These are phyloP conservation scores for Phyllostomus hastatus DNA, from an alignment of 2,113 vertebrate species.

Conservation along the genomic window DNA sequence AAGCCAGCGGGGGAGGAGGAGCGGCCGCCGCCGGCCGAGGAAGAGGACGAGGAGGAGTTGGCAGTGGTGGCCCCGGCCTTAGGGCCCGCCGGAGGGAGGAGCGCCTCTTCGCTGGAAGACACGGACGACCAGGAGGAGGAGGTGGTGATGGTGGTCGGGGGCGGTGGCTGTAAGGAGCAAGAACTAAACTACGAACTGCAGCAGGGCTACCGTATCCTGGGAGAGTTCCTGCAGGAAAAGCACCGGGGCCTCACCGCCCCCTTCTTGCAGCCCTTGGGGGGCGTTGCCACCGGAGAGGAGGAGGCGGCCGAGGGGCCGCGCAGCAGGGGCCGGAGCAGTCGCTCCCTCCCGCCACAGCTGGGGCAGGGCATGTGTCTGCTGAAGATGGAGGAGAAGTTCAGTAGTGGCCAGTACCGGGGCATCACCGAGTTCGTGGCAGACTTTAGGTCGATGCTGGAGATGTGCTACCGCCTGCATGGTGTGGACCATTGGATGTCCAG, in stretches of 20 bases:
- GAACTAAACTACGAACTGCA: conserved; percentile 90
- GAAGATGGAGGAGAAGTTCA: conserved; percentile 94
- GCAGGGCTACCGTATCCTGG: conserved; percentile 92
- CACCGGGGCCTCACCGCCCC: conserved; percentile 88
- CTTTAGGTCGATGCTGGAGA: conserved; percentile 95
- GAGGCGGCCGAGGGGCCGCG: conserved; percentile 36
- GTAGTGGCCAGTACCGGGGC: conserved; percentile 85
- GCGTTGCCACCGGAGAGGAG: conserved; percentile 55
- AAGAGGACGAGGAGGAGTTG: not conserved
- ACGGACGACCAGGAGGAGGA: conserved; percentile 22
- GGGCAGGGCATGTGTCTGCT: conserved; percentile 84
- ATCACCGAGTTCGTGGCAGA: conserved; percentile 96
- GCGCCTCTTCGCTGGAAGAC: conserved; percentile 41
- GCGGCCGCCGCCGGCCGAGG: conserved; percentile 28
- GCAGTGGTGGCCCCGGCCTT: not conserved
- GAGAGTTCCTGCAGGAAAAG: conserved; percentile 91
- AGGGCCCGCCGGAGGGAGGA: conserved; percentile 14
- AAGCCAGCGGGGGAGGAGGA: conserved; percentile 57
- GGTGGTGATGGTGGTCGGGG: conserved; percentile 55
- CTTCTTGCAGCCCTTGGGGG: conserved; percentile 83
- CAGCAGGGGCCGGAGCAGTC: not conserved
- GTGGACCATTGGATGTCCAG: conserved; percentile 98
- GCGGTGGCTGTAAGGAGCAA: conserved; percentile 74
- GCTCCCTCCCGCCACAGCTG: not conserved
- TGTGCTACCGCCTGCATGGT: conserved; percentile 92